Evolutionary conservation across 2,888 invertebrate genomes (phyloP).

Genomic region (Leptopterna dolabrata): DNA sequence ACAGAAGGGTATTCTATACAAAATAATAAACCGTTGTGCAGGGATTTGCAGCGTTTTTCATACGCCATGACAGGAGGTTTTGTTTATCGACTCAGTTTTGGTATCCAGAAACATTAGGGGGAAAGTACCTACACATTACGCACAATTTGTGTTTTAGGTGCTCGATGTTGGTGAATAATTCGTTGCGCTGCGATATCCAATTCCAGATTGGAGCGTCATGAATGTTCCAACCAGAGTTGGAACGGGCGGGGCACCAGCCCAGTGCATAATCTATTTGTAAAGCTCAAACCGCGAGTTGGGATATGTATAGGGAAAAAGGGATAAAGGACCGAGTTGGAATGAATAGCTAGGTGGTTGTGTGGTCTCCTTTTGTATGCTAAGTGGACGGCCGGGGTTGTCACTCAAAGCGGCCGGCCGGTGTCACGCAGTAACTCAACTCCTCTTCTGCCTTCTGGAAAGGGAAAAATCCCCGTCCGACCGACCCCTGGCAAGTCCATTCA

Average conservation of each 20-base stretch:
- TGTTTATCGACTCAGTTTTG: too few relatives aligned
- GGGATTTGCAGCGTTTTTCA: too few relatives aligned
- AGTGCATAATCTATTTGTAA: conserved; percentile 49
- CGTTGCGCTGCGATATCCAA: background rate
- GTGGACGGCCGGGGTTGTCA: conserved; percentile 53
- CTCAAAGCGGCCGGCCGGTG: conserved; percentile 52
- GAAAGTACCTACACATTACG: too few relatives aligned
- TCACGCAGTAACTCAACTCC: conserved; percentile 52
- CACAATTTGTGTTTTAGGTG: too few relatives aligned
- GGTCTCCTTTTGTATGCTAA: conserved; percentile 55
- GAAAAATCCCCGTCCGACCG: background rate
- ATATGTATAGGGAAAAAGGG: background rate
- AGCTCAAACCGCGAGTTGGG: conserved; percentile 47
- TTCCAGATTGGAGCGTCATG: background rate
- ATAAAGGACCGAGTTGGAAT: conserved; percentile 28
- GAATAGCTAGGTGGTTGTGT: conserved; percentile 54
- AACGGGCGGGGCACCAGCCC: background rate
- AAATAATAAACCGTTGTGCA: too few relatives aligned
- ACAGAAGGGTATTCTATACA: too few relatives aligned
- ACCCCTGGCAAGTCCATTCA: conserved; percentile 49
- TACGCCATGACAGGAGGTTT: too few relatives aligned
- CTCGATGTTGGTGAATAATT: too few relatives aligned
- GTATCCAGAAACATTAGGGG: too few relatives aligned
- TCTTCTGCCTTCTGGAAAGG: conserved; percentile 11
- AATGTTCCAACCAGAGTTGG: background rate